Conservation (phyloP, 2,113 vertebrate species). For the Gavia stellata region DNA sequence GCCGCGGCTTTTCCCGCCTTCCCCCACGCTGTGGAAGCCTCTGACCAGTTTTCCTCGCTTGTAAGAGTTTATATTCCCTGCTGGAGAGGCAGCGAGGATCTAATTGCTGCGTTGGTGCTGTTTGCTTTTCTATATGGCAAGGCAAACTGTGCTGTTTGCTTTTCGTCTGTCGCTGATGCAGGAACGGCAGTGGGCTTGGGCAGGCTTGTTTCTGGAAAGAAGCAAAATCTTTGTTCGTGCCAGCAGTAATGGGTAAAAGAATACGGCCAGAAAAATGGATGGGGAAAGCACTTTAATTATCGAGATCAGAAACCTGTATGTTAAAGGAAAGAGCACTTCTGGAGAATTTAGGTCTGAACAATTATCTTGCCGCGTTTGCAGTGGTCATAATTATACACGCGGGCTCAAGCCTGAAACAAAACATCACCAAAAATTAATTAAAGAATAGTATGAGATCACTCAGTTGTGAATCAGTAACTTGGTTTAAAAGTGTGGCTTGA, state of each 20-base stretch:
- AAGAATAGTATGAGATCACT: not conserved
- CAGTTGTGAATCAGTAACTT: not conserved
- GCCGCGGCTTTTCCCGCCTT: not conserved
- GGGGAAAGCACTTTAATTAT: not conserved
- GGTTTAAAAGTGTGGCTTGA: not conserved
- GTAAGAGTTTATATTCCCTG: fast-evolving
- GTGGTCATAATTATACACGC: not conserved
- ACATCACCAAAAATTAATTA: not conserved
- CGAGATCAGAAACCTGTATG: not conserved
- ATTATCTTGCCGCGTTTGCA: fast-evolving
- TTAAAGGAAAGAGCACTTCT: not conserved
- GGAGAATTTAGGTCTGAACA: not conserved
- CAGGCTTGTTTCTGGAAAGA: not conserved
- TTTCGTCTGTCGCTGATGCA: not conserved
- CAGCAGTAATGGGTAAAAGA: not conserved
- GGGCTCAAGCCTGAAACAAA: not conserved
- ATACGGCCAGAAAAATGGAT: not conserved
- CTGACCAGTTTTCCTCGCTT: not conserved
- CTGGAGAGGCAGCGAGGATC: not conserved
- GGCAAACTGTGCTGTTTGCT: not conserved
- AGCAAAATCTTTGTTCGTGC: not conserved
- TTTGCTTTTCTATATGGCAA: not conserved
- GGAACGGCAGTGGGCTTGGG: not conserved
- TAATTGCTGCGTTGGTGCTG: not conserved
- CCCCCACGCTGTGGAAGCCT: not conserved